A percentile compares a stretch with the other conserved stretches of the same genome.
phyloP scores from a whole-genome alignment of 2,113 vertebrate species.

The Gavia stellata region DNA sequence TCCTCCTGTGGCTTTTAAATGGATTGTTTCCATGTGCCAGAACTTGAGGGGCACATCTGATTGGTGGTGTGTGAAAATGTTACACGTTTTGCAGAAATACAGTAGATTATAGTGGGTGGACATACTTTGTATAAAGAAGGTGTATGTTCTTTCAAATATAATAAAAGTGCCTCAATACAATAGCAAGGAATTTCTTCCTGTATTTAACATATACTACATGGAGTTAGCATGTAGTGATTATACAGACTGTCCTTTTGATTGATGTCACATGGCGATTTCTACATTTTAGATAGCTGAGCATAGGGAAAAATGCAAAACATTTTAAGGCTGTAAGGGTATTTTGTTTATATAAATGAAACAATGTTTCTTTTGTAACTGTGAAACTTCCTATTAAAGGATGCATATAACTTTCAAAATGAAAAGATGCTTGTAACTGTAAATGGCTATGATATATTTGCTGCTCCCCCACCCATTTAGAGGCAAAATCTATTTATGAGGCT shows the following conservation, averaged over 20 bases:
- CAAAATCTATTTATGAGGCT: constrained; percentile 78
- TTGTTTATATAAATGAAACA: constrained; percentile 55
- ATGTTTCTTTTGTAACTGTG: constrained; percentile 61
- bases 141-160: background rate
- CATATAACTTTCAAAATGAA: constrained; percentile 63
- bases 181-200: background rate
- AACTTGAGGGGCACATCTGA: background rate
- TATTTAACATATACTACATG: background rate
- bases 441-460: constrained; percentile 58
- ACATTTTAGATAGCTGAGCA: background rate
- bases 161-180: background rate
- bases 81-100: background rate
- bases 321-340: background rate
- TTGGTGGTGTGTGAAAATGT: background rate
- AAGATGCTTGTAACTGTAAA: constrained; percentile 71
- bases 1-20: background rate
- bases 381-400: constrained; percentile 68
- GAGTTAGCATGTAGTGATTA: background rate
- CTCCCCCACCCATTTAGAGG: constrained; percentile 57
- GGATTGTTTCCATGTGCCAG: background rate
- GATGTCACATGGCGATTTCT: background rate
- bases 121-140: background rate
- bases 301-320: background rate
- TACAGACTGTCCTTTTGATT: background rate
- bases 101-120: background rate